Base-by-base conservation (phyloP, 2,888 invertebrate species). In the Eupeodes luniger region DNA sequence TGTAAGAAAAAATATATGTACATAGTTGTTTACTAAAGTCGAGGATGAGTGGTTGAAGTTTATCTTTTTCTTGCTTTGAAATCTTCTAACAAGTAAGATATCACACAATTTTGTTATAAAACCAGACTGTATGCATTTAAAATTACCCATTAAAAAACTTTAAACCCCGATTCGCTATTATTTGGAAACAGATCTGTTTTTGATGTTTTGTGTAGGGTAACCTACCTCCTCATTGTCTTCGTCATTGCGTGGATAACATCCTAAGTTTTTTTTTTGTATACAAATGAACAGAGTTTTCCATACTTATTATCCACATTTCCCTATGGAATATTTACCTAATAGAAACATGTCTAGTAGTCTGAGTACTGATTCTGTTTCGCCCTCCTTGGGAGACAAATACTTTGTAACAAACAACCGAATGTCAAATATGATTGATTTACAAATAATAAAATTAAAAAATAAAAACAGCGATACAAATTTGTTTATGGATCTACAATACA, bases 391-490 rank as follows among this genome's bases (percentile, higher is more conserved):
- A 27, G 27, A 27, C 27, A 27, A 27, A 27, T 27, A 66, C 75
- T 83, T 82, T 67, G 70, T 83, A 76, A 74, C 84, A 87, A 72
- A 47, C 57, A 72, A 47, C 11, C 67, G 55, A 59, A 84, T 80
- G 80, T 53, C 75, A 76, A 74, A 84, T 67, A 47, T 80, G 80
- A 87, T 84, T 84, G 84, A 87, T 87, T 80, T 69, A 34, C 34
- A 51, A 81, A 64, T n/a, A 77, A 61, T 47, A 3, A n/a, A 16
- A 27, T 27, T 27, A n/a, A 40, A 40, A 40, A 61, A 19, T 36
- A n/a, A 49, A 10, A 47, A 53, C 11, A 27, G 27, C 27, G 27
- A 27, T 27, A 3, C 27, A 27, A 27, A 27, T 27, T 27, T 27
- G 27, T 27, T 1, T 27, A 27, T 27, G 10, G 16, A 5, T 1